A percentile compares a stretch with the other conserved stretches of the same genome.
Conservation (phyloP, 2,113 vertebrate genomes). For the Phasianus colchicus region DNA sequence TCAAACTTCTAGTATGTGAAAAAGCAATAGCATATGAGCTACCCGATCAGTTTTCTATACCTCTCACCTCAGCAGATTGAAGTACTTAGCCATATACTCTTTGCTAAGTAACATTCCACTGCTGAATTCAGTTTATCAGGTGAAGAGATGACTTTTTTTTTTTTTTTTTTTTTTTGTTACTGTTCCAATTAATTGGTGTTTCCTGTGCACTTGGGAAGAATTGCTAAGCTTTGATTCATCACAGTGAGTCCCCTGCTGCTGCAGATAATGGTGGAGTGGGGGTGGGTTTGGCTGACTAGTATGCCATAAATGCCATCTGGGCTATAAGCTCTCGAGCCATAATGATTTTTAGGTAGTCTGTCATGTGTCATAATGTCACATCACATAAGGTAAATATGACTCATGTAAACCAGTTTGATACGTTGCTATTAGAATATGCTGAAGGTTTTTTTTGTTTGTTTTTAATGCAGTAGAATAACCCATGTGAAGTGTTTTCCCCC, state of each 20-base stretch:
- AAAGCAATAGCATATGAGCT: conserved; percentile 20
- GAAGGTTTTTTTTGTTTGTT: neutral
- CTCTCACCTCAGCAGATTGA: neutral
- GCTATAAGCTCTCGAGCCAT: neutral
- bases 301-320: conserved; percentile 13
- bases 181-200: conserved; percentile 42
- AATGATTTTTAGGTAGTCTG: conserved; percentile 16
- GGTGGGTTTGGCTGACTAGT: conserved; percentile 9
- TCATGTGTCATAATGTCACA: conserved; percentile 21
- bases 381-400: conserved; percentile 10
- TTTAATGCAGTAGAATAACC: neutral
- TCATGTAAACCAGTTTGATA: conserved; percentile 30
- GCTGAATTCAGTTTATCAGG: conserved; percentile 54
- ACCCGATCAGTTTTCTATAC: conserved; percentile 37
- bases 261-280: neutral
- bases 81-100: neutral
- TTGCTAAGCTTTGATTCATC: conserved; percentile 17
- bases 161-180: neutral
- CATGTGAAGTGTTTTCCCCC: neutral
- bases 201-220: conserved; percentile 49
- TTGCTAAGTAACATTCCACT: conserved; percentile 45
- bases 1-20: neutral
- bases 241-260: neutral
- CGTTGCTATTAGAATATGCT: neutral
- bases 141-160: neutral